phyloP scores from a whole-genome alignment of 2,113 vertebrate genomes.

The Psilopogon haemacephalus region DNA sequence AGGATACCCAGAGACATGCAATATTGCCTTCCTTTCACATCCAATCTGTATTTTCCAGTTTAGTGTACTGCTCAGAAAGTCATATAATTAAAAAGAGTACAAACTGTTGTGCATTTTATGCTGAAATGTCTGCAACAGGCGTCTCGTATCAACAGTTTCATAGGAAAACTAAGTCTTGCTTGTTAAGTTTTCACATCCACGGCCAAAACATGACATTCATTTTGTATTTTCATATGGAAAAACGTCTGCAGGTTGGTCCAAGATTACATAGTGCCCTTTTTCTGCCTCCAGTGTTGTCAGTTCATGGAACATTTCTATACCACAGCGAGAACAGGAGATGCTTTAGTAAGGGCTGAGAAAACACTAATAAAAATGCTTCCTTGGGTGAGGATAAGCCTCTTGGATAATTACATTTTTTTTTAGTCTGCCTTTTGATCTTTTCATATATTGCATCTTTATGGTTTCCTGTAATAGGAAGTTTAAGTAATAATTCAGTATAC shows the following conservation, averaged over 20 bases:
- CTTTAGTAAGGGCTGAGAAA: neutral
- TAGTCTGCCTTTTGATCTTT: constrained; percentile 48
- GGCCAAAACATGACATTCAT: neutral
- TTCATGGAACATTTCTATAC: neutral
- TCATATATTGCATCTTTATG: constrained; percentile 12
- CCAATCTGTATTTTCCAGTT: neutral
- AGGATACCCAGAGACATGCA: neutral
- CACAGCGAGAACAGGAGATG: neutral
- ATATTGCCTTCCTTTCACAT: neutral
- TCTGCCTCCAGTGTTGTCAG: neutral
- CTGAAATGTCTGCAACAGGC: neutral
- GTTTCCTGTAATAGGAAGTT: constrained; percentile 63
- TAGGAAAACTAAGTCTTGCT: neutral
- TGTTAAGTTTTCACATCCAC: neutral
- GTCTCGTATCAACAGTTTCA: neutral
- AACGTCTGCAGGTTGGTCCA: neutral
- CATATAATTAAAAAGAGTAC: neutral
- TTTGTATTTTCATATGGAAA: constrained; percentile 9
- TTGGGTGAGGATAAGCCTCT: constrained; percentile 17
- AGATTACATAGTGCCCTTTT: neutral
- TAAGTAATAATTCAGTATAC: constrained; percentile 56
- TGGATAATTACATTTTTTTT: neutral
- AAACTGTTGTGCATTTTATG: neutral
- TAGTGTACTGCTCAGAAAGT: neutral
- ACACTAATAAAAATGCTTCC: constrained; percentile 35